Conservation (phyloP, 1,140 invertebrate genomes). For the Drosophila takahashii region DNA sequence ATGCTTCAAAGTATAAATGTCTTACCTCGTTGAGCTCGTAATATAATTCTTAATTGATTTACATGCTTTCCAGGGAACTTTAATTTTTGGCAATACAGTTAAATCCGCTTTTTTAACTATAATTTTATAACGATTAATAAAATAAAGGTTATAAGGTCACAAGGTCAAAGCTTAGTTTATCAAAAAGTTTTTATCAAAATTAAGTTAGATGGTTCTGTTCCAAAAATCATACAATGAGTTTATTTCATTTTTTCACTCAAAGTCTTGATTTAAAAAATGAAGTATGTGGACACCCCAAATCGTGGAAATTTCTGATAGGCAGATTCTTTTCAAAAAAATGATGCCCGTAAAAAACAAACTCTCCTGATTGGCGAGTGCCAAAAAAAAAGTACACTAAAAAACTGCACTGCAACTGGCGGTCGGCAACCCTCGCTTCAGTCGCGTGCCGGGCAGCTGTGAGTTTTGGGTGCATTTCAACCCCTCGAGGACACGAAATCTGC, state of each 20-base stretch:
- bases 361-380: constrained; percentile 56
- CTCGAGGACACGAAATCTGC: constrained; percentile 3
- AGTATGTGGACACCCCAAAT: neutral
- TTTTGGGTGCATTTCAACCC: constrained; percentile 23
- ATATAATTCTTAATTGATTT: no score
- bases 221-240: no score
- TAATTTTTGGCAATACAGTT: no score
- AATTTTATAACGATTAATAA: no score
- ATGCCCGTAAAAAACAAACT: constrained; percentile 47
- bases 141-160: no score
- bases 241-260: neutral
- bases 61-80: no score
- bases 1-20: no score
- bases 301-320: constrained; percentile 50
- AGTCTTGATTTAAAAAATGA: neutral
- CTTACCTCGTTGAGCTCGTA: no score
- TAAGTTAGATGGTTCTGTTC: no score
- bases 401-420: constrained; percentile 45
- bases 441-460: constrained; percentile 35
- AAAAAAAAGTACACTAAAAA: constrained; percentile 73
- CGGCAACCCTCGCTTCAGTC: constrained; percentile 32
- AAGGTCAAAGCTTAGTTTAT: no score
- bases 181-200: no score
- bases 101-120: no score
- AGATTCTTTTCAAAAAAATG: neutral